These are phyloP conservation scores for Ochropleura plecta DNA, from an alignment of 2,888 invertebrate species.

Conservation along the genomic window DNA sequence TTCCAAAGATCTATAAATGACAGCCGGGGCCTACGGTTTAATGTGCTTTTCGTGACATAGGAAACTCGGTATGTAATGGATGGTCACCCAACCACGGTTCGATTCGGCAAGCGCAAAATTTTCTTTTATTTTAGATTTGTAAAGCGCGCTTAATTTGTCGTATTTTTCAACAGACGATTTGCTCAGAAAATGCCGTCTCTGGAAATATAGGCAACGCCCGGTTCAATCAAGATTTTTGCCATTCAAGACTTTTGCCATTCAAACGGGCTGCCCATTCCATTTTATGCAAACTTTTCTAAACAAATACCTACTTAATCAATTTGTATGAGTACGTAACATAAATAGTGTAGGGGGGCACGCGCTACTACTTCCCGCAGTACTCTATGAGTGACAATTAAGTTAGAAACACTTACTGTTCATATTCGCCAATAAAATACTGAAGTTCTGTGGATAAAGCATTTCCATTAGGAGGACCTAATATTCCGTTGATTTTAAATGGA, in stretches of 20 bases:
- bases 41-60: too few relatives aligned
- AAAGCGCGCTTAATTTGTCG: too few relatives aligned
- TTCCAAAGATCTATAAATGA: too few relatives aligned
- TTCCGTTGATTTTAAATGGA: conserved; percentile 90
- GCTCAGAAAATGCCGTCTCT: not conserved
- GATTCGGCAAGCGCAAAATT: too few relatives aligned
- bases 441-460: conserved; percentile 78
- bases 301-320: conserved; percentile 6
- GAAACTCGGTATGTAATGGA: too few relatives aligned
- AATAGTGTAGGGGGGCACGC: not conserved
- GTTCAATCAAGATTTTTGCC: not conserved
- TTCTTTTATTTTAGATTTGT: too few relatives aligned
- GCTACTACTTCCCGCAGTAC: not conserved
- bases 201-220: not conserved
- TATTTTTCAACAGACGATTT: not conserved
- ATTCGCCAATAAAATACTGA: conserved; percentile 78
- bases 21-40: too few relatives aligned
- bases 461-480: conserved; percentile 89
- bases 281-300: not conserved
- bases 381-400: not conserved
- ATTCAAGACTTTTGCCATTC: not conserved
- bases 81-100: too few relatives aligned
- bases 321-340: not conserved
- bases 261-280: not conserved
- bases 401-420: conserved; percentile 75